phyloP scores from a whole-genome alignment of 1,140 invertebrate genomes.

The Ectropis grisescens region DNA sequence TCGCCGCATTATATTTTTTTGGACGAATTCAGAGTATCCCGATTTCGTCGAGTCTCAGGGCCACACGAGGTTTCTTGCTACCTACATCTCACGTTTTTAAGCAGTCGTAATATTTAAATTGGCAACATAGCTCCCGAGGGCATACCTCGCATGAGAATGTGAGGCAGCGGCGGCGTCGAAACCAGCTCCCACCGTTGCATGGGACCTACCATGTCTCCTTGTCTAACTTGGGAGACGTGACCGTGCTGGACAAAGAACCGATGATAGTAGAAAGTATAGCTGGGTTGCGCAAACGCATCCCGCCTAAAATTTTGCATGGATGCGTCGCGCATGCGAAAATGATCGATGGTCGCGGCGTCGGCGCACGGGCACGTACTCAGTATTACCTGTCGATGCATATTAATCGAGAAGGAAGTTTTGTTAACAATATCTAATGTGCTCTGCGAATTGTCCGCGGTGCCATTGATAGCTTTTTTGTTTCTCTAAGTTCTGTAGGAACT shows the following conservation, averaged over 20 bases:
- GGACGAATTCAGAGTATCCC: conserved; percentile 43
- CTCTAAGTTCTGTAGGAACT: neutral
- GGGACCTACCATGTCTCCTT: conserved; percentile 29
- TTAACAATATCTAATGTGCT: conserved; percentile 68
- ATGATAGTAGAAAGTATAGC: conserved; percentile 36
- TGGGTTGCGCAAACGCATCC: conserved; percentile 53
- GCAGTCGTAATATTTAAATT: conserved; percentile 67
- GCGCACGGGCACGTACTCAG: conserved; percentile 48
- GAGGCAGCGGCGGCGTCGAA: conserved; percentile 49
- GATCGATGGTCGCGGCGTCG: conserved; percentile 24
- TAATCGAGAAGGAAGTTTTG: conserved; percentile 66
- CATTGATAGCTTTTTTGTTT: conserved; percentile 63
- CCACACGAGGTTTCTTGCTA: conserved; percentile 60
- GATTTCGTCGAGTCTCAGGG: conserved; percentile 40
- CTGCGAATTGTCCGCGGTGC: conserved; percentile 38
- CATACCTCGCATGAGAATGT: conserved; percentile 64
- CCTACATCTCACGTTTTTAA: conserved; percentile 64
- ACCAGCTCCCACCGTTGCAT: conserved; percentile 54
- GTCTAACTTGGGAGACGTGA: conserved; percentile 31
- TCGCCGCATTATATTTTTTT: conserved; percentile 51
- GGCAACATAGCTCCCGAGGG: conserved; percentile 56
- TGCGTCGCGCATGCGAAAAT: conserved; percentile 60
- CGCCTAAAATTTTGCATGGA: conserved; percentile 68
- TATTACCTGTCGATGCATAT: conserved; percentile 64
- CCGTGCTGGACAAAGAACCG: conserved; percentile 35